Base-by-base conservation (phyloP, 2,797 vertebrate genomes). In the Kryptopterus vitreolus region DNA sequence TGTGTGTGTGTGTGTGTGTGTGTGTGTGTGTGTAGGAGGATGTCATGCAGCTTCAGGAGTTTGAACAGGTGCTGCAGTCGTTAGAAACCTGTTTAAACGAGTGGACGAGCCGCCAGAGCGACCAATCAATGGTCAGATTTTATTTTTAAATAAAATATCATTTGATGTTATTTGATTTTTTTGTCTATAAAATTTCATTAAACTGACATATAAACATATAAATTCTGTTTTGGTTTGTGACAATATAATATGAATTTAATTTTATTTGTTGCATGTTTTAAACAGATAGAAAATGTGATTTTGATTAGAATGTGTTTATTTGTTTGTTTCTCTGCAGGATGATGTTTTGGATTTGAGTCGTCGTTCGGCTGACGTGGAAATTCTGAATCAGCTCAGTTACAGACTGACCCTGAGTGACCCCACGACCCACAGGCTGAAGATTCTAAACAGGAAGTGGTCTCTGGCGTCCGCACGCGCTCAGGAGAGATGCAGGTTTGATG, bases 331-430 rank as follows among this genome's bases (percentile, higher is more conserved):
- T 11, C 4, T 35, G 84, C 80, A 16, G 89, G 82, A 50, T 92
- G 81, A 4, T 90, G 33, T 95, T 33, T 87, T 96, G 84, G 88
- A 93, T 81, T 92, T 94, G 76, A 92, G 92, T 63, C 89, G 92
- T 20, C 85, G 92, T 62, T 93, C 95, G 43, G 93, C 95, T 78
- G 93, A 93, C 81, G 90, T 98, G 85, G 95, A 96, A 73, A 89
- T 89, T n/a, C 88, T 98, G 86, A 97, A 96, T 29, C 95, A 96
- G 86, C 89, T 93, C 77, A 96, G 96, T 89, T 88, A 94, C 88
- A 90, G 86, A 80, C 84, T 96, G 86, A 90, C 93, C 0, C 92
- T 95, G 2, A 91, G 91, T 43, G 95, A 96, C 73, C 79, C 90
- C 7, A 89, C 88, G 0, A 75, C 92, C 0, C 93, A 88, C 81